A percentile compares a stretch with the other conserved stretches of the same genome.
These are phyloP conservation scores for Rhagophthalmus giganteus DNA, from an alignment of 2,888 invertebrate genomes.

Conservation along the genomic window DNA sequence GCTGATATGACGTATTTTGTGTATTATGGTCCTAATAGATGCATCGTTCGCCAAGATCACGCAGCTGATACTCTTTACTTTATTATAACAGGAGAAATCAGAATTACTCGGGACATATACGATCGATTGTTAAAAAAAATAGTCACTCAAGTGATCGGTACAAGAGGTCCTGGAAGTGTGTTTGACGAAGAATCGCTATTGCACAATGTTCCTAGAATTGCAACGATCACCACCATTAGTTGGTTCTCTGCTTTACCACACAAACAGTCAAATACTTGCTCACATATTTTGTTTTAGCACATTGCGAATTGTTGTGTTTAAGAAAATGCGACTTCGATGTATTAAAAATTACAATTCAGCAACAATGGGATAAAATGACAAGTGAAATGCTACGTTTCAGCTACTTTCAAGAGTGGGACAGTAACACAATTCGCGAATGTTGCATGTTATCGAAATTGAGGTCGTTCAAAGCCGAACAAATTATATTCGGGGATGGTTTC, in stretches of 20 bases:
- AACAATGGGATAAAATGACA: conserved; percentile 65
- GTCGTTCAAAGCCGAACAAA: conserved; percentile 60
- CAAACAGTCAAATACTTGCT: background rate
- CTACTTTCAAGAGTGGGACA: conserved; percentile 66
- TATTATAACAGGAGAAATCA: conserved; percentile 64
- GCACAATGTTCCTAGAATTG: conserved; percentile 63
- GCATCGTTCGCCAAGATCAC: conserved; percentile 65
- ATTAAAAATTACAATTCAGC: conserved; percentile 56
- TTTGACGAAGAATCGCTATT: conserved; percentile 70
- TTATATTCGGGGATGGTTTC: conserved; percentile 59
- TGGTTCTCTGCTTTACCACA: conserved; percentile 28
- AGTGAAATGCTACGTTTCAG: conserved; percentile 64
- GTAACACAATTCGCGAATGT: conserved; percentile 64
- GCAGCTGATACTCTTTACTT: conserved; percentile 66
- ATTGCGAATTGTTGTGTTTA: conserved; percentile 66
- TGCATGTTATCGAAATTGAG: conserved; percentile 68
- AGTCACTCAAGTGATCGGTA: conserved; percentile 57
- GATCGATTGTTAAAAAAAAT: conserved; percentile 59
- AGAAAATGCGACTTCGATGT: conserved; percentile 68
- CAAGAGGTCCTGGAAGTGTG: conserved; percentile 62
- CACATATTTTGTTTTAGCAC: too few species aligned
- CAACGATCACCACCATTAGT: conserved; percentile 63
- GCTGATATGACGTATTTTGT: conserved; percentile 65
- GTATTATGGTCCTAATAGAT: conserved; percentile 62
- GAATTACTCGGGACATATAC: conserved; percentile 57